Evolutionary conservation across 2,888 invertebrate genomes (phyloP).

Genomic region (Leucozona laternaria): DNA sequence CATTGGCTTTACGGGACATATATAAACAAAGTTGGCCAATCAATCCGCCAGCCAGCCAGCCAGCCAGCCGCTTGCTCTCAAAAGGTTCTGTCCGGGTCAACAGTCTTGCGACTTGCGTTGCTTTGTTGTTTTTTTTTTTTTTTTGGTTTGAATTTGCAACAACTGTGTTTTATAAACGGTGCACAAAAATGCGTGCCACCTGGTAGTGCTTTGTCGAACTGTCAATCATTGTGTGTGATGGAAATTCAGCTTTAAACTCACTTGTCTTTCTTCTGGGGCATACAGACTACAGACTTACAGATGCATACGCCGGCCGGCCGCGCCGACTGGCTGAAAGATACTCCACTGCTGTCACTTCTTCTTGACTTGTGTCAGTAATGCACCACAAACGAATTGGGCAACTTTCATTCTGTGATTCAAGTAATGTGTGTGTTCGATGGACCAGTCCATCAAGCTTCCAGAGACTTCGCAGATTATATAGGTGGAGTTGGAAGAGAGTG

Average conservation of each 20-base stretch:
- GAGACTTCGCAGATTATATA: slow-evolving; percentile 35
- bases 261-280: slow-evolving; percentile 53
- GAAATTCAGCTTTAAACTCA: slow-evolving; percentile 67
- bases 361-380: slow-evolving; percentile 57
- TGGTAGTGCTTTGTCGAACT: slow-evolving; percentile 74
- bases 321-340: slow-evolving; percentile 33
- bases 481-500: slow-evolving; percentile 35
- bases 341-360: slow-evolving; percentile 12
- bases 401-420: slow-evolving; percentile 60
- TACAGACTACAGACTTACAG: slow-evolving; percentile 3
- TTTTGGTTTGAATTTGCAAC: slow-evolving; percentile 30
- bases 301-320: no score
- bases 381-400: slow-evolving; percentile 72
- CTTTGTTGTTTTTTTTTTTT: slow-evolving; percentile 1
- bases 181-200: slow-evolving; percentile 72
- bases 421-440: slow-evolving; percentile 50
- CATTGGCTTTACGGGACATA: slow-evolving; percentile 48
- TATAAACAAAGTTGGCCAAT: slow-evolving; percentile 58
- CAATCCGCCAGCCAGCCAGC: slow-evolving; percentile 9
- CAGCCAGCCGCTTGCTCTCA: slow-evolving; percentile 28
- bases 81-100: slow-evolving; percentile 71
- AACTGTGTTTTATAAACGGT: slow-evolving; percentile 8
- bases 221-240: slow-evolving; percentile 70
- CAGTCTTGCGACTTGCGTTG: slow-evolving; percentile 35
- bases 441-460: slow-evolving; percentile 63